phyloP scores from a whole-genome alignment of 2,113 vertebrate species.

The Synchiropus splendidus region DNA sequence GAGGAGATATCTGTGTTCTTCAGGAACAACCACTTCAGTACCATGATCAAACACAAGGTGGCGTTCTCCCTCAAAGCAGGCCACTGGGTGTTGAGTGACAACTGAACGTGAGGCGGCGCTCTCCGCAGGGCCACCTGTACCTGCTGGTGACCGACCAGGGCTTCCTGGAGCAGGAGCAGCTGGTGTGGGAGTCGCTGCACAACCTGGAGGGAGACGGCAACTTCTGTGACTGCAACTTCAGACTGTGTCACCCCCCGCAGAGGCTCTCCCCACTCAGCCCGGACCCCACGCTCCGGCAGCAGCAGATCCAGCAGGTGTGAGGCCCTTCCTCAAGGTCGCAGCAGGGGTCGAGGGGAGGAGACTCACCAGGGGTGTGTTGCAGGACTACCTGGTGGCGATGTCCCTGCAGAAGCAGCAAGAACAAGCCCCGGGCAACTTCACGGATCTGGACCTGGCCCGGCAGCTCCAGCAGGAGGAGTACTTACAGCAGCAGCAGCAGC shows the following conservation, averaged over 20 bases:
- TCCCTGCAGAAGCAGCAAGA: slow-evolving; percentile 79
- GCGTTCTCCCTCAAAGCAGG: background rate
- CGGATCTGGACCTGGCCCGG: slow-evolving; percentile 84
- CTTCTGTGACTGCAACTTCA: slow-evolving; percentile 83
- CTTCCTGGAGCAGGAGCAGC: slow-evolving; percentile 78
- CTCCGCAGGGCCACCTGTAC: slow-evolving; percentile 82
- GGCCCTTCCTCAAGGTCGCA: too few species aligned
- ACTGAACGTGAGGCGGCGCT: too few species aligned
- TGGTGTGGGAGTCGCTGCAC: slow-evolving; percentile 91
- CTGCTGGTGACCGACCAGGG: slow-evolving; percentile 91
- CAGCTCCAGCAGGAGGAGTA: slow-evolving; percentile 90
- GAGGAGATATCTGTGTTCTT: slow-evolving; percentile 88
- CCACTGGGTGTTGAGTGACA: too few species aligned
- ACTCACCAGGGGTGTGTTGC: background rate
- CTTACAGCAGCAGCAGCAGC: slow-evolving; percentile 62
- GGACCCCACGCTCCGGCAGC: slow-evolving; percentile 56
- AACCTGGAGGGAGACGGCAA: slow-evolving; percentile 88
- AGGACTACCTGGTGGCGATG: slow-evolving; percentile 88
- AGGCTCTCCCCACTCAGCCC: slow-evolving; percentile 11
- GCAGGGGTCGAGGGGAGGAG: too few species aligned
- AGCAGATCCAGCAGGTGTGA: slow-evolving; percentile 83
- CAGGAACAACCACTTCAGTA: slow-evolving; percentile 96
- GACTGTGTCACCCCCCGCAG: slow-evolving; percentile 71
- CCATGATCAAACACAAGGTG: slow-evolving; percentile 90
- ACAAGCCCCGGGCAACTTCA: slow-evolving; percentile 56